phyloP scores from a whole-genome alignment of 2,113 vertebrate species.

The Zootoca vivipara region DNA sequence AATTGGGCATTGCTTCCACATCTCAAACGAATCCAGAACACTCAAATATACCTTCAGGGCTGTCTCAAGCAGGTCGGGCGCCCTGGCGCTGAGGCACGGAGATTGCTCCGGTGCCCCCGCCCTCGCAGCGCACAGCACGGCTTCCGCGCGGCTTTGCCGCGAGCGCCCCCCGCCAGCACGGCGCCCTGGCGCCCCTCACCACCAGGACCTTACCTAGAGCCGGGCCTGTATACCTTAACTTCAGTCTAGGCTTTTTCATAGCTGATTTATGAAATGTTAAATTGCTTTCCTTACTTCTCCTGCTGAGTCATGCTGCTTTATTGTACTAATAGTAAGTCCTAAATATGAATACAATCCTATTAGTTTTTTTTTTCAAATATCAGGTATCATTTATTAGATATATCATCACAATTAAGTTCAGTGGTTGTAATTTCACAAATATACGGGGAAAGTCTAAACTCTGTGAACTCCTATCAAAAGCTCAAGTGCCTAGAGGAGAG shows the following conservation, averaged over 20 bases:
- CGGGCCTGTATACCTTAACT: conserved; percentile 2
- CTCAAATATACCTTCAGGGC: conserved; percentile 1
- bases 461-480: background rate
- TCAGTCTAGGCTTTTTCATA: background rate
- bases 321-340: conserved; percentile 10
- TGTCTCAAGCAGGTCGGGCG: no score
- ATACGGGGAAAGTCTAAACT: background rate
- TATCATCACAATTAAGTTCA: background rate
- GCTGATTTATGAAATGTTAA: conserved; percentile 19
- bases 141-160: no score
- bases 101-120: no score
- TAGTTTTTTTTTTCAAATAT: background rate
- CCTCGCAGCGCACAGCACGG: no score
- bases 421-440: conserved; percentile 10
- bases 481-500: background rate
- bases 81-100: no score
- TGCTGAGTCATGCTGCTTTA: background rate
- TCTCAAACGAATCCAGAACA: conserved; percentile 36
- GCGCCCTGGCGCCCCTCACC: no score
- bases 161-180: no score
- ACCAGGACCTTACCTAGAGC: no score
- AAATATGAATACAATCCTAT: conserved; percentile 31
- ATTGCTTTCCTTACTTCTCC: background rate
- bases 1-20: conserved; percentile 14
- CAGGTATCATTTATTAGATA: background rate